These are phyloP conservation scores for Plagodis pulveraria DNA, from an alignment of 2,888 invertebrate genomes.

Conservation along the genomic window DNA sequence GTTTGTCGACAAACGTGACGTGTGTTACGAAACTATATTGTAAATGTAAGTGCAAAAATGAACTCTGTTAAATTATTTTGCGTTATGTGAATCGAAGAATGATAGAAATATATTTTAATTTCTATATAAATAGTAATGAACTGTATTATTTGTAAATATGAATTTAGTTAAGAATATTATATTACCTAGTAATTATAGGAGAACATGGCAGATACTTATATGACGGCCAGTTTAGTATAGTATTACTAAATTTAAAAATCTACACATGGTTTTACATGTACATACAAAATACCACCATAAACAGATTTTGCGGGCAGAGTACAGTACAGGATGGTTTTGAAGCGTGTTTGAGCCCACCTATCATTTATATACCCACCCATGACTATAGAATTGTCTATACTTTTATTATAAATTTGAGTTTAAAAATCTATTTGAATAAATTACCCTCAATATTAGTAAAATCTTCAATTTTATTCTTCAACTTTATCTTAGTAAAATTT, in stretches of 20 bases:
- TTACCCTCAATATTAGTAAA: conserved; percentile 14
- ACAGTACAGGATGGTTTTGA: conserved; percentile 43
- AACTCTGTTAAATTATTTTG: conserved; percentile 86
- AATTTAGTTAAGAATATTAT: conserved; percentile 86
- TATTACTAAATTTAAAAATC: conserved; percentile 86
- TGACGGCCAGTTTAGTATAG: conserved; percentile 90
- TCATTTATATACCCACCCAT: conserved; percentile 29
- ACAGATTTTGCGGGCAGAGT: conserved; percentile 61
- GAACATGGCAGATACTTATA: conserved; percentile 88
- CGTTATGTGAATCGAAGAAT: conserved; percentile 85
- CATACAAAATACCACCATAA: conserved; percentile 70
- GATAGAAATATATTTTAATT: conserved; percentile 85
- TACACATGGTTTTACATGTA: conserved; percentile 85
- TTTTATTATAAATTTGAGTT: neutral
- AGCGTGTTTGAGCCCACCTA: conserved; percentile 25
- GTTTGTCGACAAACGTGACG: conserved; percentile 78
- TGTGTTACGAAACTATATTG: conserved; percentile 80
- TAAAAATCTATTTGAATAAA: conserved; percentile 1
- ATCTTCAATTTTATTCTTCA: conserved; percentile 13
- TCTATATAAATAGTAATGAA: conserved; percentile 82
- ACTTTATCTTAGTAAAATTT: conserved; percentile 18
- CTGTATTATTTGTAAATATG: conserved; percentile 88
- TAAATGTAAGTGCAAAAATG: conserved; percentile 85
- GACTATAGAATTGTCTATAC: neutral
- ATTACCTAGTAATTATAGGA: conserved; percentile 84